Percentiles rank a stretch among this genome's conserved stretches.
Evolutionary conservation across 2,888 invertebrate genomes (phyloP).

Genomic region (Balanococcus diminutus): DNA sequence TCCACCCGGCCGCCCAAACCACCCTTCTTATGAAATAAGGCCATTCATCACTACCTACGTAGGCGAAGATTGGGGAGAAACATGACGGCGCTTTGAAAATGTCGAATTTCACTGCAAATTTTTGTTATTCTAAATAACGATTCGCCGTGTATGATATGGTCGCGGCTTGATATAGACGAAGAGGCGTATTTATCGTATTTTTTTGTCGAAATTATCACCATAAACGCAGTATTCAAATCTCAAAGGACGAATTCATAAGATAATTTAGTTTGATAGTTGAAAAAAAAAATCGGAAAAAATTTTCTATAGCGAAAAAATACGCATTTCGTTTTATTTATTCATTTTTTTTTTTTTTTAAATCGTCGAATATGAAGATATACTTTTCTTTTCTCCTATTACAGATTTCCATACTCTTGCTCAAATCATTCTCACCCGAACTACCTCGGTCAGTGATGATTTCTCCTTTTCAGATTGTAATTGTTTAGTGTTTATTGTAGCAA

Average conservation of each 20-base stretch:
- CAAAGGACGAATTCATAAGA: constrained; percentile 44
- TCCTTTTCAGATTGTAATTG: constrained; percentile 50
- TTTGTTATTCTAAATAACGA: background rate
- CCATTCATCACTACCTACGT: background rate
- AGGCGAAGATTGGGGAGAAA: background rate
- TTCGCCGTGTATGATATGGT: background rate
- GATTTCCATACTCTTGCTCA: constrained; percentile 79
- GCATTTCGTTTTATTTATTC: background rate
- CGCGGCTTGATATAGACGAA: background rate
- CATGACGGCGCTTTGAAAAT: background rate
- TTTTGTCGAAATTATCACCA: background rate
- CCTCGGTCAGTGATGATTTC: constrained; percentile 61
- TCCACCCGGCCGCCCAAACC: background rate
- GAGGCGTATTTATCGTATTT: background rate
- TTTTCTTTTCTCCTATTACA: constrained; percentile 67
- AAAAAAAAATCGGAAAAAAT: background rate
- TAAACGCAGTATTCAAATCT: background rate
- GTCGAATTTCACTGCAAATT: background rate
- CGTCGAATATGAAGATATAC: constrained; percentile 47
- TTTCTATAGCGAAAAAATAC: background rate
- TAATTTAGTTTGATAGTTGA: constrained; percentile 5
- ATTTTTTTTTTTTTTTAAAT: background rate
- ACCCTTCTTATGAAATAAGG: no score
- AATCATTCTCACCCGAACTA: constrained; percentile 71
- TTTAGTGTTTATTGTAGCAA: constrained; percentile 25